Conservation (phyloP, 2,113 vertebrate species). For the Promerops cafer region DNA sequence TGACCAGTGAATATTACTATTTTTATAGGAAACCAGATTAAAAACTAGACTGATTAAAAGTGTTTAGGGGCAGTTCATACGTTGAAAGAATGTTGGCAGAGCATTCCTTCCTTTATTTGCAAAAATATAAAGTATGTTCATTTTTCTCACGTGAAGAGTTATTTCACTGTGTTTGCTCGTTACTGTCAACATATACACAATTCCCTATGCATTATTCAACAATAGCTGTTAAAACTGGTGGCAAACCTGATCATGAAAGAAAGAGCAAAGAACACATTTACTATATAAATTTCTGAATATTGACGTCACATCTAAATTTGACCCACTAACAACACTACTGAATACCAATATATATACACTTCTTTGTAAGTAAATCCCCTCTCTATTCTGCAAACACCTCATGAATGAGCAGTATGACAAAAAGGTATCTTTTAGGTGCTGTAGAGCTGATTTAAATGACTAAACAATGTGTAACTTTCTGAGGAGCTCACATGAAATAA, state of each 20-base stretch:
- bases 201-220: neutral
- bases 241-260: neutral
- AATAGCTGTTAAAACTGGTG: neutral
- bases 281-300: neutral
- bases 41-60: neutral
- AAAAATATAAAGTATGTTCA: neutral
- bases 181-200: neutral
- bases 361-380: neutral
- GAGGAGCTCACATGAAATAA: neutral
- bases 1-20: neutral
- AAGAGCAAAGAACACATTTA: neutral
- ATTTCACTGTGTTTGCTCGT: neutral
- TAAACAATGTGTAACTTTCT: neutral
- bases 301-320: neutral
- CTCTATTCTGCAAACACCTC: neutral
- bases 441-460: neutral
- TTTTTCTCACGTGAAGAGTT: neutral
- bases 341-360: neutral
- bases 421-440: neutral
- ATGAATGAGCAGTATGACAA: neutral
- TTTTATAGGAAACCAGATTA: neutral
- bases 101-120: neutral
- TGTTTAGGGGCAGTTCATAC: neutral
- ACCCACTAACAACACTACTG: neutral
- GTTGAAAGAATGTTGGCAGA: neutral